phyloP scores from a whole-genome alignment of 2,888 invertebrate species.

The Alloscopus bannaensis region DNA sequence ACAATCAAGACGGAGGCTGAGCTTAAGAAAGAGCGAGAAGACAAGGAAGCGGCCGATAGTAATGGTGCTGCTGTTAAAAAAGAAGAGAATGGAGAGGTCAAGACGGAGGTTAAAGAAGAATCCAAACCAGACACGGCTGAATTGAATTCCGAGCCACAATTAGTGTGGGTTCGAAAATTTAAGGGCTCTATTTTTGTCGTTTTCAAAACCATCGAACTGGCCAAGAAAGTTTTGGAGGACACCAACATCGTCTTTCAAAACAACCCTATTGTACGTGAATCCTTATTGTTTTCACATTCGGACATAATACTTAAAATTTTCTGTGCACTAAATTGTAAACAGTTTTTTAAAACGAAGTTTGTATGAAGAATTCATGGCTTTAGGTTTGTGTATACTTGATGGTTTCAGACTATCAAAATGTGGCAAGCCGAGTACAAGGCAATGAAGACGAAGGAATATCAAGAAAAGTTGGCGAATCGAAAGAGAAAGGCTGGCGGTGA shows the following conservation, averaged over 20 bases:
- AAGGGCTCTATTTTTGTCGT: slow-evolving; percentile 96
- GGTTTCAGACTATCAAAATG: slow-evolving; percentile 77
- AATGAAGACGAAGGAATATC: slow-evolving; percentile 74
- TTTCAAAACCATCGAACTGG: slow-evolving; percentile 87
- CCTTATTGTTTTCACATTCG: not conserved
- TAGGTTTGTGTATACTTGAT: not conserved
- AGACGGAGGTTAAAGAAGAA: slow-evolving; percentile 16
- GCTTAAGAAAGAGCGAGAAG: slow-evolving; percentile 37
- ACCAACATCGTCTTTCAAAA: slow-evolving; percentile 80
- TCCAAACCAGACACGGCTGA: slow-evolving; percentile 29
- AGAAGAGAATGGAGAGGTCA: slow-evolving; percentile 36
- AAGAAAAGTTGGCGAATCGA: slow-evolving; percentile 72
- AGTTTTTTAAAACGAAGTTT: slow-evolving; percentile 6
- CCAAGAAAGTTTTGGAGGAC: slow-evolving; percentile 85
- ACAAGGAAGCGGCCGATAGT: slow-evolving; percentile 1
- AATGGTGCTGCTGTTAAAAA: slow-evolving; percentile 16
- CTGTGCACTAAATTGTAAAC: no score
- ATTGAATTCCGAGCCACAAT: slow-evolving; percentile 77
- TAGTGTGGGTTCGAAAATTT: slow-evolving; percentile 76
- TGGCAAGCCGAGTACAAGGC: slow-evolving; percentile 73
- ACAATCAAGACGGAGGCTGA: slow-evolving; percentile 73
- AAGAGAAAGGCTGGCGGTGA: slow-evolving; percentile 72
- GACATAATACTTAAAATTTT: not conserved
- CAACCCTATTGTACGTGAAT: slow-evolving; percentile 43
- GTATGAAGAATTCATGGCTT: not conserved